These are phyloP conservation scores for Galleria mellonella DNA, from an alignment of 1,140 invertebrate species.

Conservation along the genomic window DNA sequence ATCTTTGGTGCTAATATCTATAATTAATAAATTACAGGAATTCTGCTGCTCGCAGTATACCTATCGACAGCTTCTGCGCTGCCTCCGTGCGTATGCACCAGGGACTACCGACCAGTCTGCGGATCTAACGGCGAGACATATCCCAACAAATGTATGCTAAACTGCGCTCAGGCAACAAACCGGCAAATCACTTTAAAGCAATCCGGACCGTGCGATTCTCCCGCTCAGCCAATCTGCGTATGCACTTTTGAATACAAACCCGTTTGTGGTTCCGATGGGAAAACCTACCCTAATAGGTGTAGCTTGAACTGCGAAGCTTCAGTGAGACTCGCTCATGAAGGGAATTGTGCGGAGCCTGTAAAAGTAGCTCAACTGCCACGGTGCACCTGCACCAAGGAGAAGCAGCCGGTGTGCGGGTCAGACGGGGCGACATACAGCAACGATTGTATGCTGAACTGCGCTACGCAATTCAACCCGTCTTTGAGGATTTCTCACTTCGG, in stretches of 20 bases:
- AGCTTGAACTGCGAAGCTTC: constrained; percentile 5
- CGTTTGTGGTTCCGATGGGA: constrained; percentile 1
- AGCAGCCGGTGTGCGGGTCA: constrained; percentile 36
- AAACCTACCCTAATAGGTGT: constrained; percentile 3
- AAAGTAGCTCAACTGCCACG: background rate
- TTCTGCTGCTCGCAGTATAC: background rate
- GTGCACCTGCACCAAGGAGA: constrained; percentile 18
- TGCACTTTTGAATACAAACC: background rate
- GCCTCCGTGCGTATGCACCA: constrained; percentile 63
- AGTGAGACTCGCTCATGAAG: constrained; percentile 2
- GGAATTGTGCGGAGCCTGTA: constrained; percentile 6
- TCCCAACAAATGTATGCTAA: constrained; percentile 65
- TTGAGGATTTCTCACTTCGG: constrained; percentile 18
- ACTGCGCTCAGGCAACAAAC: constrained; percentile 36
- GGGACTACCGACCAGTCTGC: constrained; percentile 69
- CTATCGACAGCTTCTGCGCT: constrained; percentile 21
- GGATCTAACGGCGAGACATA: constrained; percentile 64
- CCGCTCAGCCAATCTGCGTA: background rate
- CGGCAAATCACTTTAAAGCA: constrained; percentile 10
- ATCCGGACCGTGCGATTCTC: constrained; percentile 9
- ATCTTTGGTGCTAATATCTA: no score
- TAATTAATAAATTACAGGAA: background rate
- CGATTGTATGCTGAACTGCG: constrained; percentile 11
- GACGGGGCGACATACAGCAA: constrained; percentile 40
- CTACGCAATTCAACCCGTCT: constrained; percentile 2